Evolutionary conservation across 2,113 vertebrate genomes (phyloP).

Genomic region (Microcebus jonahi): DNA sequence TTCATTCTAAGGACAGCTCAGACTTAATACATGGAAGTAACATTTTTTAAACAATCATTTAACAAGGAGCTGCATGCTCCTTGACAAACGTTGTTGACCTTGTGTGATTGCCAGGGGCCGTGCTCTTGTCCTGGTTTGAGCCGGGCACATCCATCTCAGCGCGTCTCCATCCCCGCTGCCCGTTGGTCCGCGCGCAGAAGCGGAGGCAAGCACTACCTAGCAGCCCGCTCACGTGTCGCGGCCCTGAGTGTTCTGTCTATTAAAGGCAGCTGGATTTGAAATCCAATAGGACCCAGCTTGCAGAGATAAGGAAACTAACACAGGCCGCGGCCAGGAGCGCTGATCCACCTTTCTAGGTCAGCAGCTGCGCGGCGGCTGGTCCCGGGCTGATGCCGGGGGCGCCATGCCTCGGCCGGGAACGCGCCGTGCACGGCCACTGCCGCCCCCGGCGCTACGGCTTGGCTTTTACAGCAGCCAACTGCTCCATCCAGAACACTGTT

Average conservation of each 20-base stretch:
- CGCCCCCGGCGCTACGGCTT: conserved; percentile 28
- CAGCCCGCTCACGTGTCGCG: neutral
- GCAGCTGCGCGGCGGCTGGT: conserved; percentile 77
- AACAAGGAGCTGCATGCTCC: neutral
- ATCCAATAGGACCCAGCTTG: conserved; percentile 5
- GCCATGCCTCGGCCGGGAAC: conserved; percentile 68
- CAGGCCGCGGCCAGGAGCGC: conserved; percentile 4
- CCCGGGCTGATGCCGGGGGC: conserved; percentile 75
- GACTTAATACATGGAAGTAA: neutral
- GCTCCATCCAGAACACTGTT: neutral
- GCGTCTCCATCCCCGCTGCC: neutral
- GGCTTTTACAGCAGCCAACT: conserved; percentile 70
- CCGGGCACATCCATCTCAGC: neutral
- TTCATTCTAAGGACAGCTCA: neutral
- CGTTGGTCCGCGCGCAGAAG: neutral
- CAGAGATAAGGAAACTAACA: conserved; percentile 72
- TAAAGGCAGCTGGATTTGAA: conserved; percentile 61
- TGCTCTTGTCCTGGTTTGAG: neutral
- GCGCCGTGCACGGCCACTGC: neutral
- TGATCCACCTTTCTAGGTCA: conserved; percentile 64
- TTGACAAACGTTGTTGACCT: neutral
- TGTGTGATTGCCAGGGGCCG: neutral
- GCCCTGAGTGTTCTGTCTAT: neutral
- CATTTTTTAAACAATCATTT: conserved; percentile 28
- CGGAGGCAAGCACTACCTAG: neutral